phyloP scores from a whole-genome alignment of 1,140 invertebrate genomes.

The Drosophila micromelanica region DNA sequence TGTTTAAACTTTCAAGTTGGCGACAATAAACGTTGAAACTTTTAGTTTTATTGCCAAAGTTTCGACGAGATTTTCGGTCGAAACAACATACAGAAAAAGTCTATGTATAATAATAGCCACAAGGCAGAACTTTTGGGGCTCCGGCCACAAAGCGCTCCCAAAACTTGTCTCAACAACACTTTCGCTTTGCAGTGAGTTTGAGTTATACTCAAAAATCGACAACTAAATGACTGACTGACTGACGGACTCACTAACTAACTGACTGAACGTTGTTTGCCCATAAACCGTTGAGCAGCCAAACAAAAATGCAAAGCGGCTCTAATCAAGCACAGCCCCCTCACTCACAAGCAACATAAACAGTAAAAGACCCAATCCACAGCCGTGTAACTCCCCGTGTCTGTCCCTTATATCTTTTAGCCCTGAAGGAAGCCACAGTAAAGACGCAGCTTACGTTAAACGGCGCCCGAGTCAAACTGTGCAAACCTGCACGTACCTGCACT shows the following conservation, averaged over 20 bases:
- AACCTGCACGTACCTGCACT: slow-evolving; percentile 82
- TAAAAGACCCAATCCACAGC: background rate
- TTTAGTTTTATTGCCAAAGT: slow-evolving; percentile 82
- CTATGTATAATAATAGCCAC: slow-evolving; percentile 79
- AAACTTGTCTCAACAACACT: slow-evolving; percentile 52
- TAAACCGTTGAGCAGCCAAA: slow-evolving; percentile 39
- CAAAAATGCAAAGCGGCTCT: slow-evolving; percentile 51
- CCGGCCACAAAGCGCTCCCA: slow-evolving; percentile 28
- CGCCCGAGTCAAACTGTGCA: slow-evolving; percentile 77
- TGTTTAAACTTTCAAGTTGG: slow-evolving; percentile 82
- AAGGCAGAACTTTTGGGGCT: slow-evolving; percentile 58
- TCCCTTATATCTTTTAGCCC: background rate
- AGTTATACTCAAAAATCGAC: slow-evolving; percentile 56
- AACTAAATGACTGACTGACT: slow-evolving; percentile 30
- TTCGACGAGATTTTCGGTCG: slow-evolving; percentile 76
- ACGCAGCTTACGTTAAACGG: slow-evolving; percentile 64
- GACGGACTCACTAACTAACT: slow-evolving; percentile 13
- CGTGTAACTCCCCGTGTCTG: slow-evolving; percentile 1
- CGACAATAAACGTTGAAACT: slow-evolving; percentile 82
- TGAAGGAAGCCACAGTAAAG: slow-evolving; percentile 63
- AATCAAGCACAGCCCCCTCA: slow-evolving; percentile 42
- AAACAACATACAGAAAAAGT: slow-evolving; percentile 62
- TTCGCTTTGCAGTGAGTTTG: slow-evolving; percentile 43
- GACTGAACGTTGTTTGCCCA: slow-evolving; percentile 33
- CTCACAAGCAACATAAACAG: slow-evolving; percentile 10